Percentiles rank a stretch among this genome's conserved stretches.
Conservation (phyloP, 2,797 vertebrate genomes). For the Lacerta viridis region DNA sequence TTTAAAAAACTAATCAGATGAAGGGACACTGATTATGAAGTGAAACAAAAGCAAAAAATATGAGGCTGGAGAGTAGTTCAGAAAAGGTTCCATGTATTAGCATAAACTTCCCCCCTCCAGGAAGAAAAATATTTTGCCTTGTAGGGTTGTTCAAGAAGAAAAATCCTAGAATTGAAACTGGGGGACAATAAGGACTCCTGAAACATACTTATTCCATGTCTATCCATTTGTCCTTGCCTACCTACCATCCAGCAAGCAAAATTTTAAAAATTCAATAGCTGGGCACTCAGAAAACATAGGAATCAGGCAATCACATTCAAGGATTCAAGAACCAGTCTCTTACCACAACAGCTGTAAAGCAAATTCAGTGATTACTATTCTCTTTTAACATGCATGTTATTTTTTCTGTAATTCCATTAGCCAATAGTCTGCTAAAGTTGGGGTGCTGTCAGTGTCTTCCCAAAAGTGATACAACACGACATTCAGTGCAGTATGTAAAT, state of each 20-base stretch:
- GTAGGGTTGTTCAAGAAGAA: background rate
- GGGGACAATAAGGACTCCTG: background rate
- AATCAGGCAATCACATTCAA: slow-evolving; percentile 8
- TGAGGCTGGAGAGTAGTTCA: background rate
- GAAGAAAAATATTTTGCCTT: background rate
- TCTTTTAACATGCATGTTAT: slow-evolving; percentile 78
- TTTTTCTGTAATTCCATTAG: slow-evolving; percentile 75
- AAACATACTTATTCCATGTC: background rate
- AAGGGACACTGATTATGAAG: background rate
- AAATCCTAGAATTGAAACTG: background rate
- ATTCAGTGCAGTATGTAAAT: slow-evolving; percentile 88
- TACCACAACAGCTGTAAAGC: slow-evolving; percentile 20
- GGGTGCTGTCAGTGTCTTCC: slow-evolving; percentile 74
- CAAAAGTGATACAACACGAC: slow-evolving; percentile 76
- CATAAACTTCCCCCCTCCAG: background rate
- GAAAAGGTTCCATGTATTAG: background rate
- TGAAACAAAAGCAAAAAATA: background rate
- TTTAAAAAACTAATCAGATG: background rate
- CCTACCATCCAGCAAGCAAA: background rate
- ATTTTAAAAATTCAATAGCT: slow-evolving; percentile 1
- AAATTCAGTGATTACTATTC: slow-evolving; percentile 46
- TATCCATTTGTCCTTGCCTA: background rate
- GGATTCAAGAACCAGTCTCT: slow-evolving; percentile 17
- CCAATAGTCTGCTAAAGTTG: slow-evolving; percentile 78
- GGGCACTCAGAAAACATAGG: slow-evolving; percentile 26